Base-by-base conservation (phyloP, 2,888 invertebrate genomes). In the Chloromyia formosa region DNA sequence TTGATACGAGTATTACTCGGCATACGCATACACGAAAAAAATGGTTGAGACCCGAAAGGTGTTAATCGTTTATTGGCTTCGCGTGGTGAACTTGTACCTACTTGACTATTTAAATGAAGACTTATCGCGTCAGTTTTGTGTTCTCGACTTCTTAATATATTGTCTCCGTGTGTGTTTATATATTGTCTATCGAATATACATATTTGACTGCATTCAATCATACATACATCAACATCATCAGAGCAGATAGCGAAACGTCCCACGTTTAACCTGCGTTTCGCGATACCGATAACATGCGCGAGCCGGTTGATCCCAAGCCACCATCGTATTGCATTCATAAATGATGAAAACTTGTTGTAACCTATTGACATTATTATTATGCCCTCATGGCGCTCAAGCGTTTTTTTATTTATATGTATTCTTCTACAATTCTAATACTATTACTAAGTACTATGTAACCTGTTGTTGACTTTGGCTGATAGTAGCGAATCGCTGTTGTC, bases 321-420 rank as follows among this genome's bases (percentile, higher is more conserved):
- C n/a, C 69, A 54, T 2, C 27, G 27, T 27, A 56, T 16, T 69
- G 53, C 69, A 53, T 54, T 12, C 58, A n/a, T n/a, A 49, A n/a
- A 16, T 69, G 53, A 54, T 54, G 35, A 18, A 27, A 5, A 54
- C 27, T 54, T 54, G 23, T 69, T 54, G 56, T 71, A 71, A 71
- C 71, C 71, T 71, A 56, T 71, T 71, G 71, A 71, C 71, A 56
- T 58, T 71, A 56, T 56, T 71, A 66, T 10, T 61, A 22, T 40
- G 71, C 69, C 69, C 35, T 56, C 20, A 35, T 22, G 71, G 16
- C n/a, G 56, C 35, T 56, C 20, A 35, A 40, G 56, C 27, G 16
- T 4, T 61, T 66, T 66, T 45, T 66, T 35, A 35, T 35, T 35
- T 35, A 35, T 35, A 35, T 7, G 27, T 64, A n/a, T 1, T 18